These are phyloP conservation scores for Choristoneura fumiferana DNA, from an alignment of 1,140 invertebrate species.

Conservation along the genomic window DNA sequence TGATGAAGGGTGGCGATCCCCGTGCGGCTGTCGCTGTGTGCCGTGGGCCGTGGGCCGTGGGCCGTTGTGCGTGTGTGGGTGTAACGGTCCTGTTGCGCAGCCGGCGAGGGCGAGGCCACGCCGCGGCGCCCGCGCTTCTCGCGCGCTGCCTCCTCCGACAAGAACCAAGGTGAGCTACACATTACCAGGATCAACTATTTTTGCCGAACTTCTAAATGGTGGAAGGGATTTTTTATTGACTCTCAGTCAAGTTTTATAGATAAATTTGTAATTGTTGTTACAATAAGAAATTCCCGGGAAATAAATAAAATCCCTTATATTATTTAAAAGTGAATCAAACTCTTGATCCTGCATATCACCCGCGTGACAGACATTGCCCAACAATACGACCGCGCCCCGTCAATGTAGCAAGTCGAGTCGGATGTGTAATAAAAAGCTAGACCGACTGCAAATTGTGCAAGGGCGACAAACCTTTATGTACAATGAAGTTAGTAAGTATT, in stretches of 20 bases:
- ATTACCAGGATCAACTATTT: background rate
- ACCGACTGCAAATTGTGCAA: background rate
- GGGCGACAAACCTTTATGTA: no score
- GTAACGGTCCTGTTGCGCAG: conserved; percentile 46
- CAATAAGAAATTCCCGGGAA: no score
- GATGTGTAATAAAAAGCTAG: background rate
- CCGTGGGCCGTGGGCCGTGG: conserved; percentile 27
- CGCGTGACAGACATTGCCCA: background rate
- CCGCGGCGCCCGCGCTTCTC: conserved; percentile 72
- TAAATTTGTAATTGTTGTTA: no score
- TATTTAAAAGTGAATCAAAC: no score
- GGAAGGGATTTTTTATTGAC: no score
- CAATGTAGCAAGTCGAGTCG: background rate
- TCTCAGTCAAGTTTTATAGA: no score
- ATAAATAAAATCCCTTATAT: no score
- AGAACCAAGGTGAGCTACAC: conserved; percentile 61
- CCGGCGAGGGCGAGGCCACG: conserved; percentile 45
- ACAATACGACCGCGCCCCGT: background rate
- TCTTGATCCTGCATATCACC: background rate
- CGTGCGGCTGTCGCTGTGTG: no score
- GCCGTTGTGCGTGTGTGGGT: conserved; percentile 27
- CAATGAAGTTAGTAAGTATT: no score
- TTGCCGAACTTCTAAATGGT: background rate
- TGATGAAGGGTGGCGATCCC: no score
- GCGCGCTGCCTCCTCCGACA: conserved; percentile 69